Base-by-base conservation (phyloP, 2,797 vertebrate species). In the Hypotaenidia philippensis region DNA sequence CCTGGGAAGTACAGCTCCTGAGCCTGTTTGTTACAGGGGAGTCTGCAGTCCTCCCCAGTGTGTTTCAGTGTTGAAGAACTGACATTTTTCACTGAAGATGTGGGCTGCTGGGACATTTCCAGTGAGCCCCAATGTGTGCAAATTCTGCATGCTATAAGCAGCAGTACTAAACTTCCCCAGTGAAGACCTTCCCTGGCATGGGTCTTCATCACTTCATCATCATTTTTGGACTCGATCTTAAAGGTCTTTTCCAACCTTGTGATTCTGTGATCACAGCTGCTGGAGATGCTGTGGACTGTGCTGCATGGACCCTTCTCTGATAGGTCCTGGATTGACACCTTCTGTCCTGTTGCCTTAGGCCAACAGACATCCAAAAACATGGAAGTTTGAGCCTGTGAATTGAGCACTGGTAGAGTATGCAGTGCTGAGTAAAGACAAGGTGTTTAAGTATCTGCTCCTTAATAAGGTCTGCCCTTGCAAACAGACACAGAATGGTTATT, bases 131-230 rank as follows among this genome's bases (percentile, higher is more conserved):
- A 21, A 65, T 34, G 25, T 22, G 15, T 59, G 23, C 61, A 64
- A 12, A 18, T 25, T 40, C 69, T 78, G 14, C 16, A 60, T 32
- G 29, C 8, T 5, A 13, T 0, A 0, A 79, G 55, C 49, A 68
- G 44, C 40, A 32, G 38, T 1, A 1, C 5, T 65, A 68, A 84
- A 34, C 12, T 56, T 45, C 90, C 38, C 59, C 40, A 27, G 0
- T 23, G 11, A 63, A 2, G 9, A 23, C 49, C 40, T 64, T 40
- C 22, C 34, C n/a, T 32, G 16, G 12, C 10, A 16, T 10, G 13
- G 3, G 14, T 44, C 40, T 75, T 52, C 57, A 17, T 20, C 57
- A 5, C 1, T 44, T 44, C 41, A 41, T 16, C 40, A 44, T 44
- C 41, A 19, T 44, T 44, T 44, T 44, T 44, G 41, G 41, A 44